phyloP scores from a whole-genome alignment of 2,797 vertebrate genomes.

The Scomberomorus guttatus region DNA sequence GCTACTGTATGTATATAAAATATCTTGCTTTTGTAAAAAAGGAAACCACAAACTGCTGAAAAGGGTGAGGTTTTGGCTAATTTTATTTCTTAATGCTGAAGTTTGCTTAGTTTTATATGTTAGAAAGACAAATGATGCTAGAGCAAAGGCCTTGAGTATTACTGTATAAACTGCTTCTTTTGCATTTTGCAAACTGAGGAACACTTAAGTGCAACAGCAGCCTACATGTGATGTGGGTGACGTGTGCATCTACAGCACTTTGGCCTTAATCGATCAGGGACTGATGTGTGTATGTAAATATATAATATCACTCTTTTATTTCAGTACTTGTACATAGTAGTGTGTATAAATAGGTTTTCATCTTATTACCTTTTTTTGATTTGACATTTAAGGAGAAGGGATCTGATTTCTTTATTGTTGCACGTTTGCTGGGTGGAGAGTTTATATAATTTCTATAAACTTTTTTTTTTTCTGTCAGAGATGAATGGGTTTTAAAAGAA shows the following conservation, averaged over 20 bases:
- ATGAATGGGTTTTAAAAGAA: slow-evolving; percentile 67
- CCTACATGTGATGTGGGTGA: slow-evolving; percentile 67
- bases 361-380: slow-evolving; percentile 54
- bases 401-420: slow-evolving; percentile 57
- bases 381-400: slow-evolving; percentile 71
- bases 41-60: slow-evolving; percentile 32
- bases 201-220: slow-evolving; percentile 77
- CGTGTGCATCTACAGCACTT: slow-evolving; percentile 76
- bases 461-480: slow-evolving; percentile 29
- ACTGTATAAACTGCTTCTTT: slow-evolving; percentile 69
- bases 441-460: slow-evolving; percentile 47
- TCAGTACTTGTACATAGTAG: slow-evolving; percentile 76
- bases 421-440: slow-evolving; percentile 48
- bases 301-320: slow-evolving; percentile 75
- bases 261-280: slow-evolving; percentile 89
- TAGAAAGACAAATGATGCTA: slow-evolving; percentile 53
- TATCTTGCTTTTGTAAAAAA: slow-evolving; percentile 54
- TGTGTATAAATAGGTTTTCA: slow-evolving; percentile 67
- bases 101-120: slow-evolving; percentile 78
- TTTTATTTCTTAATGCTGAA: slow-evolving; percentile 77
- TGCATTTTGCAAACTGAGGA: slow-evolving; percentile 76
- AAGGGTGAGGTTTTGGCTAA: slow-evolving; percentile 39
- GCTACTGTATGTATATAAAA: slow-evolving; percentile 76
- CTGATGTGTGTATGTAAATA: slow-evolving; percentile 83
- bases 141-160: slow-evolving; percentile 72